Conservation (phyloP, 1,140 invertebrate species). For the Aphidius ervi region DNA sequence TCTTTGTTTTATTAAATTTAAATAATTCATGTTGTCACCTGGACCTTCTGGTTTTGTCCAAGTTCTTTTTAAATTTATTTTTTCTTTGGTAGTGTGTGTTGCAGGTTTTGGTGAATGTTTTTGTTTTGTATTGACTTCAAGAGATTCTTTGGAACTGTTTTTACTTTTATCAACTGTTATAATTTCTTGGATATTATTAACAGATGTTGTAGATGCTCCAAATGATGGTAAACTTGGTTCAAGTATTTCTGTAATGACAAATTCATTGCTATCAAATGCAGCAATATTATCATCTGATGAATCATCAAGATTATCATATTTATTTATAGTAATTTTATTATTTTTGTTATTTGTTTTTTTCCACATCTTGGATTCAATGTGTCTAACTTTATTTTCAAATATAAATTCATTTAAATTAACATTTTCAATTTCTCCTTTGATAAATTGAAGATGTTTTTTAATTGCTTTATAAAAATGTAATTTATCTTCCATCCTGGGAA, state of each 20-base stretch:
- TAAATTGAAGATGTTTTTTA: conserved; percentile 42
- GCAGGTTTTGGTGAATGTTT: no score
- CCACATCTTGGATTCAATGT: neutral
- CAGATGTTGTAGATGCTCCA: no score
- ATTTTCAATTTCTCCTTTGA: conserved; percentile 41
- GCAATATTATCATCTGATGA: no score
- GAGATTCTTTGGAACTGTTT: no score
- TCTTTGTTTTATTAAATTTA: conserved; percentile 43
- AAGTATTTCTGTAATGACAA: conserved; percentile 7
- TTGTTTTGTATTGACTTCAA: no score
- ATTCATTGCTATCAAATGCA: neutral
- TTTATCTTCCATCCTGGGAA: conserved; percentile 48
- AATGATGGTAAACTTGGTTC: no score
- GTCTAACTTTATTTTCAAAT: conserved; percentile 37
- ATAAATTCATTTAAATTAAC: conserved; percentile 38
- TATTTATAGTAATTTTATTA: neutral
- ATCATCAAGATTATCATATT: neutral
- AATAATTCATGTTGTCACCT: conserved; percentile 31
- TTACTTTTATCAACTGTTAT: no score
- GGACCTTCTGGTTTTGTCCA: no score
- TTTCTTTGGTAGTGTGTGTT: no score
- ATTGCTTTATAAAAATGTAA: conserved; percentile 46
- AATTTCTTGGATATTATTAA: no score
- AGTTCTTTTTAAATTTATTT: no score
- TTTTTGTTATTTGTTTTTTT: no score